phyloP scores from a whole-genome alignment of 2,113 vertebrate species.

The Garra rufa region DNA sequence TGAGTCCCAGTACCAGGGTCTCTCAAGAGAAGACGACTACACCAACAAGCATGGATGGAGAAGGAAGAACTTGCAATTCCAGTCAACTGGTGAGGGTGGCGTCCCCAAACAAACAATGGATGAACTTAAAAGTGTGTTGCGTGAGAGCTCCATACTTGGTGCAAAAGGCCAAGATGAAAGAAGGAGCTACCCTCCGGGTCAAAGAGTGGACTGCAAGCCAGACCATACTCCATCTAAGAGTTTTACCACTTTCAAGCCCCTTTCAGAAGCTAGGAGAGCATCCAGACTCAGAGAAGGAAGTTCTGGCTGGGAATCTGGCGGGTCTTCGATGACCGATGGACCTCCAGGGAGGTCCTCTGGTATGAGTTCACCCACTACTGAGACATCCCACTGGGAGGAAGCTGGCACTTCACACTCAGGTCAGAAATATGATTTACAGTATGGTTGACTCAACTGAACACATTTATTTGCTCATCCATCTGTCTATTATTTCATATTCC shows the following conservation, averaged over 20 bases:
- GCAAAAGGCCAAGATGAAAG: slow-evolving; percentile 55
- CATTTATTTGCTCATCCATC: background rate
- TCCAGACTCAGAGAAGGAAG: slow-evolving; percentile 56
- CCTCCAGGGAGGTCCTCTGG: slow-evolving; percentile 64
- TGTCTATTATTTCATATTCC: slow-evolving; percentile 26
- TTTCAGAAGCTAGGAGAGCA: slow-evolving; percentile 68
- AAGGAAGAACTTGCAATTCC: slow-evolving; percentile 28
- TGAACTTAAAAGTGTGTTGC: slow-evolving; percentile 79
- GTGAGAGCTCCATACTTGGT: slow-evolving; percentile 67
- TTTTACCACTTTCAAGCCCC: slow-evolving; percentile 76
- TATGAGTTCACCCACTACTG: slow-evolving; percentile 47
- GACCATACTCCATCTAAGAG: slow-evolving; percentile 61
- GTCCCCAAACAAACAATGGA: slow-evolving; percentile 77
- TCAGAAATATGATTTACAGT: slow-evolving; percentile 59
- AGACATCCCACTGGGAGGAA: slow-evolving; percentile 59
- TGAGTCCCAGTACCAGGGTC: slow-evolving; percentile 47
- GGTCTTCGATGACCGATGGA: slow-evolving; percentile 62
- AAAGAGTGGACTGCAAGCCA: slow-evolving; percentile 58
- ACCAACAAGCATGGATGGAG: slow-evolving; percentile 26
- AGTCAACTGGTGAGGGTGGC: slow-evolving; percentile 50
- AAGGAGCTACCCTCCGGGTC: slow-evolving; percentile 61
- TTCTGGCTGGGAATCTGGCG: slow-evolving; percentile 68
- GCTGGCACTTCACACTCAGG: slow-evolving; percentile 65
- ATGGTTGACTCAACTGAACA: background rate
- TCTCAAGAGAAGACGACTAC: slow-evolving; percentile 9